Conservation (phyloP, 2,888 invertebrate species). For the Cordylochernes scorpioides region DNA sequence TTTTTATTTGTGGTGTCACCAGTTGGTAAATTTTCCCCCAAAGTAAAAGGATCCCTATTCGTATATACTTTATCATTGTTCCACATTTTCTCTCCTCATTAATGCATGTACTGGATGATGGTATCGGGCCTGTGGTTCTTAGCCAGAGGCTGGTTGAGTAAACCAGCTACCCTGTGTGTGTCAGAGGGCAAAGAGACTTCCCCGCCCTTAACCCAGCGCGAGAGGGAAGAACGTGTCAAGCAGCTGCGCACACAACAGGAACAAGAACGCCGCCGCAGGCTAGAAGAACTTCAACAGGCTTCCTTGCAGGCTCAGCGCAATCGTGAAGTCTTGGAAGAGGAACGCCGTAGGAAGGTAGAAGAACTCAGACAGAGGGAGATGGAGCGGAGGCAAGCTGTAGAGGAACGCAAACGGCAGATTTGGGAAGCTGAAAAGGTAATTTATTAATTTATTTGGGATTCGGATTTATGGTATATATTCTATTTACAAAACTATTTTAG, state of each 20-base stretch:
- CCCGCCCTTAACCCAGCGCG: conserved; percentile 14
- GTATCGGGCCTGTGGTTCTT: no score
- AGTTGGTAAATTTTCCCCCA: no score
- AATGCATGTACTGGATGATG: no score
- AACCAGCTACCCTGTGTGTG: no score
- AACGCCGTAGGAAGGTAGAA: conserved; percentile 49
- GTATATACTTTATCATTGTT: no score
- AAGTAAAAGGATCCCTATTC: no score
- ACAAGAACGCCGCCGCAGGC: conserved; percentile 58
- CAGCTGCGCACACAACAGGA: conserved; percentile 52
- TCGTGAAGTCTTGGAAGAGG: conserved; percentile 62
- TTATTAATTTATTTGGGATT: not conserved
- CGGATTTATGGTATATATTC: not conserved
- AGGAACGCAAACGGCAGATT: conserved; percentile 63
- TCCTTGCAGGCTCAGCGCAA: conserved; percentile 64
- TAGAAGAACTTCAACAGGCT: conserved; percentile 50
- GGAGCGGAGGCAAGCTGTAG: conserved; percentile 32
- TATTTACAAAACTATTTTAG: not conserved
- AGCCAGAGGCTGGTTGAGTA: no score
- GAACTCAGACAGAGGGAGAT: conserved; percentile 46
- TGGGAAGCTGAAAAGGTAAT: conserved; percentile 43
- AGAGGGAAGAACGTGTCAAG: conserved; percentile 21
- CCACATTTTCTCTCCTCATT: no score
- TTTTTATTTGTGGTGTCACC: no score
- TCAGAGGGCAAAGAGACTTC: conserved; percentile 12